Base-by-base conservation (phyloP, 2,113 vertebrate species). In the Entomyzon cyanotis region DNA sequence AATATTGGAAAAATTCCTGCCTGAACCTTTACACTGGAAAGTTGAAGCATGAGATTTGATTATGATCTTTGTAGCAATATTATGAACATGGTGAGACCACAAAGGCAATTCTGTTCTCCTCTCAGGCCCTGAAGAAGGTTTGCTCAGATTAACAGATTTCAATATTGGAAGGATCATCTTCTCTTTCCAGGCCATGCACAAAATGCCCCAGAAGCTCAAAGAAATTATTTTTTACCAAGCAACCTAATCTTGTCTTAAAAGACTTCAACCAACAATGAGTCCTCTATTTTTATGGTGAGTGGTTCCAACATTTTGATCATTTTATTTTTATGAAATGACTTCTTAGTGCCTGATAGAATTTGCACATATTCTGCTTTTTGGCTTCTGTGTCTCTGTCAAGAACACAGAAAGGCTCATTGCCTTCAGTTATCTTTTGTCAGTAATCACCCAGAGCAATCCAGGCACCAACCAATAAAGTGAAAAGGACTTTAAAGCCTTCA, bases 51-150 rank as follows among this genome's bases (percentile, higher is more conserved):
- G 50, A 62, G 73, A 74, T 80, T 90, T 76, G 89, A 95, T 94
- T 84, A n/a, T 85, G 85, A 95, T 92, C 85, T 93, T 44, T 53
- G 74, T 5, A 73, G 46, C 53, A 92, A 84, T 53, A 92, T 62
- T 80, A 76, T 22, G 53, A 92, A 55, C 46, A 22, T 9, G n/a
- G n/a, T 30, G 76, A 65, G 68, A 44, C 75, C 89, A 94, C 94
- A 95, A 93, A 94, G 86, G 91, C 84, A 86, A 96, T 84, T 80
- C 83, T 95, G 76, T 96, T 96, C 67, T 93, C 70, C 85, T 80
- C 49, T 9, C 84, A 41, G 53, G 30, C 46, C 56, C 71, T 52
- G 79, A 91, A 85, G 95, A 90, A 89, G 59, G 77, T 84, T 87
- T 94, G 62, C 53, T 41, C 89, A 86, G 86, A 92, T 92, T 22